These are phyloP conservation scores for Eupithecia tripunctaria DNA, from an alignment of 2,888 invertebrate species.

Conservation along the genomic window DNA sequence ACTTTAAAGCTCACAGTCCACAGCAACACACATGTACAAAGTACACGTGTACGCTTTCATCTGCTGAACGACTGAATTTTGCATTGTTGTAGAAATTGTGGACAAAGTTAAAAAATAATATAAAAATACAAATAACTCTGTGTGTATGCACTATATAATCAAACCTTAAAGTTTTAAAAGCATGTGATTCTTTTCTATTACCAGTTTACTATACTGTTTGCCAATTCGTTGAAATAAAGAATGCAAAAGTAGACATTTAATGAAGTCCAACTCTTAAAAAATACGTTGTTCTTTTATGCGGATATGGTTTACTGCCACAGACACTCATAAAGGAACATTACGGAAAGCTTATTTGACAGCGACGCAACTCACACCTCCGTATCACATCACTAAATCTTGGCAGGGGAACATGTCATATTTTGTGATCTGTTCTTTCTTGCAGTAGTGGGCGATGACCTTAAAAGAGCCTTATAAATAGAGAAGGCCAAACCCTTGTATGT, in stretches of 20 bases:
- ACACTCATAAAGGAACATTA: background rate
- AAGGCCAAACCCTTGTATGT: constrained; percentile 31
- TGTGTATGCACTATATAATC: no score
- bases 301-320: background rate
- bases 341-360: background rate
- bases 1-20: constrained; percentile 11
- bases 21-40: background rate
- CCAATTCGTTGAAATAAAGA: background rate
- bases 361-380: background rate
- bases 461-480: constrained; percentile 27
- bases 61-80: background rate
- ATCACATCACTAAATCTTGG: background rate
- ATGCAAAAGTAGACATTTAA: background rate
- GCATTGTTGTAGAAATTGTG: background rate
- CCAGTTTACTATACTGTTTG: background rate
- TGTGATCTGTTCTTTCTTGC: background rate
- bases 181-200: background rate
- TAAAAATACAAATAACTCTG: no score
- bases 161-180: no score
- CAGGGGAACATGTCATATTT: background rate
- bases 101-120: no score
- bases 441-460: constrained; percentile 2
- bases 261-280: no score
- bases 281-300: background rate
- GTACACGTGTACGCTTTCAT: background rate